Evolutionary conservation across 1,140 invertebrate genomes (phyloP), one percentile per base, ranked within the genome.

Genomic region (Drosophila lowei): DNA sequence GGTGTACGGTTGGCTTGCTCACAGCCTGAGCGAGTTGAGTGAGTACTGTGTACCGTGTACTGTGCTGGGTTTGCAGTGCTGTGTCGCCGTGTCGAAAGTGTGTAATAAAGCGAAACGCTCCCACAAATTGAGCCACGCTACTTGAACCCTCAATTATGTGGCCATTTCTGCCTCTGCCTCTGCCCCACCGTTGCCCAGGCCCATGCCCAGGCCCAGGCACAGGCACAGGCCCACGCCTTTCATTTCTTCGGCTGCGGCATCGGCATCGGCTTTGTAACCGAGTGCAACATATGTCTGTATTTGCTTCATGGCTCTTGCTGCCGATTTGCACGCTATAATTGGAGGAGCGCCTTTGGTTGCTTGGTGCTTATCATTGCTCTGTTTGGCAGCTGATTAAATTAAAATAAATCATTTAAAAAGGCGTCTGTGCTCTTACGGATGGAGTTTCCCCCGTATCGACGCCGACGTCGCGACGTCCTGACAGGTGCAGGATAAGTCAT

Each of bases 61-160:
- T 43, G 28, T 21, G 44, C 68, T 41, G 23, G 21, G 23, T 25
- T 25, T 25, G 4, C 42, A 42, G 52, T 44, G 50, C 57, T 34
- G 30, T 62, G 57, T 73, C 66, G 79, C 67, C 80, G 77, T 86
- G 80, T 86, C 80, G 77, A 86, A 86, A 85, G 76, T 85, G 80
- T 85, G 80, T 85, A 86, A 86, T 80, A 85, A 86, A 86, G 77
- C 80, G 81, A 80, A 85, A 78, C 70, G 74, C 81, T 86, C 56
- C 78, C 78, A 70, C 78, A 88, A 86, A 86, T 86, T 86, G 74
- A 86, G 78, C 65, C 62, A 83, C 71, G 83, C 83, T 78, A 86
- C 81, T 86, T 86, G 83, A 86, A 78, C 83, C 81, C 83, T 86
- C 81, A 86, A 88, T 88, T 88, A 88, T 83, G 78, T 88, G 74